Conservation (phyloP, 2,113 vertebrate genomes). For the Alces alces region DNA sequence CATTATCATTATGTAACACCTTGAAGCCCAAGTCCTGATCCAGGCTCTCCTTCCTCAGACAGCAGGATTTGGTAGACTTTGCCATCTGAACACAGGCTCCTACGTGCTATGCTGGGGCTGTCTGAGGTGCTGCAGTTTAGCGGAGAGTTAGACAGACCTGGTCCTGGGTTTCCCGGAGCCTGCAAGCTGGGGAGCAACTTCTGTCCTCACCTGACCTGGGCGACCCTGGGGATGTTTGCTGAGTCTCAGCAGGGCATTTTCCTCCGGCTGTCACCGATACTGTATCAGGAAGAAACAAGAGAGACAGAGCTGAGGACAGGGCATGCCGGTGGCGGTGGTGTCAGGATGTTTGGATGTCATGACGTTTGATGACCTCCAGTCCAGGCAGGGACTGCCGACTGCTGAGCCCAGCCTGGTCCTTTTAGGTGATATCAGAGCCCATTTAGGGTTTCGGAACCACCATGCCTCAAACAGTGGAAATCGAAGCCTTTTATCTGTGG, state of each 20-base stretch:
- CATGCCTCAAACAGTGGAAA: neutral
- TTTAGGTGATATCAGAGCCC: neutral
- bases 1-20: neutral
- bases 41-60: neutral
- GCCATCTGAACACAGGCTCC: neutral
- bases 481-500: neutral
- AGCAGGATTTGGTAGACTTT: neutral
- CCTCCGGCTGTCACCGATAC: neutral
- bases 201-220: neutral
- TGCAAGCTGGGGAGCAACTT: rapidly evolving
- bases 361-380: neutral
- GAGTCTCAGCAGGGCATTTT: neutral
- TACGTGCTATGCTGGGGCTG: no score
- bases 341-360: neutral
- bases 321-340: rapidly evolving
- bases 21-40: neutral
- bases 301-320: neutral
- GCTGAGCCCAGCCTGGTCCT: neutral
- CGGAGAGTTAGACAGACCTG: neutral
- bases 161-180: neutral
- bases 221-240: neutral
- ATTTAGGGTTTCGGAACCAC: neutral
- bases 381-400: neutral
- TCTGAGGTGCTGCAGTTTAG: neutral
- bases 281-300: neutral